Conservation (phyloP, 2,797 vertebrate species). For the Falco peregrinus region DNA sequence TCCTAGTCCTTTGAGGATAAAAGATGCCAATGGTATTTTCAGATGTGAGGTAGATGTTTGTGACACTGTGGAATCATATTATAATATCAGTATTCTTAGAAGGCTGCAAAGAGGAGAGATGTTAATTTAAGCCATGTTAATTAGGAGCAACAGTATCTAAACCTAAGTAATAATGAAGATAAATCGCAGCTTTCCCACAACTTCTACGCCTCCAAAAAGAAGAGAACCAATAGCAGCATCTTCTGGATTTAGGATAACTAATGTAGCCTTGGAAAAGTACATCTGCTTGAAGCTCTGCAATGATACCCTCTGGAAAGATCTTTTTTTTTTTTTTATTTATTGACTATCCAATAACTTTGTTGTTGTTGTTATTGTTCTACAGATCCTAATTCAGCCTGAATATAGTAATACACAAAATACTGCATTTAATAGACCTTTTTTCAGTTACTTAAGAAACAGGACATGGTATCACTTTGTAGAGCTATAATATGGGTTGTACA, state of each 20-base stretch:
- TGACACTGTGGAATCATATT: not conserved
- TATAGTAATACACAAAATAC: not conserved
- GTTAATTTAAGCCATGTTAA: not conserved
- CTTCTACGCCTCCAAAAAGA: not conserved
- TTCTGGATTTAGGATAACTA: not conserved
- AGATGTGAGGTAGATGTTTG: not conserved
- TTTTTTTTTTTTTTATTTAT: not conserved
- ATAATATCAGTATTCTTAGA: not conserved
- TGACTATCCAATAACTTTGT: not conserved
- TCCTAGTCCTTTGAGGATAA: not conserved
- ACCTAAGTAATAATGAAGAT: not conserved
- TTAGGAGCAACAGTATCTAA: not conserved
- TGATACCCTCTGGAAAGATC: not conserved
- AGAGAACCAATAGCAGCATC: not conserved
- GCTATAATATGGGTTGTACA: fast-evolving
- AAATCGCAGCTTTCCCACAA: not conserved
- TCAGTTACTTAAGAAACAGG: not conserved
- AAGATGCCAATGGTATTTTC: not conserved
- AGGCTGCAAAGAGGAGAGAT: not conserved
- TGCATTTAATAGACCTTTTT: not conserved
- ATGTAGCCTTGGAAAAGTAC: not conserved
- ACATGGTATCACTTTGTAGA: not conserved
- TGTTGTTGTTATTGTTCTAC: no score
- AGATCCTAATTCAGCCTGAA: not conserved
- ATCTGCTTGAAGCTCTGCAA: not conserved